These are phyloP conservation scores for Rhombomys opimus DNA, from an alignment of 2,113 vertebrate genomes.

Conservation along the genomic window DNA sequence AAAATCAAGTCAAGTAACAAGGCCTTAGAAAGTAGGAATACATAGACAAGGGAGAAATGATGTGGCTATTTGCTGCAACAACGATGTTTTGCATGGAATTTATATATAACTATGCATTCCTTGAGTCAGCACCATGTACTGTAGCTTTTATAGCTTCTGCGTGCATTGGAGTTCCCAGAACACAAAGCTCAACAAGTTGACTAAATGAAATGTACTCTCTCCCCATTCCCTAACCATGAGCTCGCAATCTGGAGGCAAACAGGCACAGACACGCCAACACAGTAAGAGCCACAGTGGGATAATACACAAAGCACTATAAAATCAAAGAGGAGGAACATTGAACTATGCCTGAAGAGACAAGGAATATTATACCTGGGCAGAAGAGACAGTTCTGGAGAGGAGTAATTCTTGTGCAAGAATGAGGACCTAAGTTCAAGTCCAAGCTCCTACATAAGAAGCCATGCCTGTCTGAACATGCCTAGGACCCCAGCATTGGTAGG, in stretches of 20 bases:
- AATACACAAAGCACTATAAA: not conserved
- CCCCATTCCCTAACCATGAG: not conserved
- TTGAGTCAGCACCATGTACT: not conserved
- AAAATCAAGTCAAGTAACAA: conserved; percentile 29
- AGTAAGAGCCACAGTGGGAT: not conserved
- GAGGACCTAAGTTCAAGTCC: not conserved
- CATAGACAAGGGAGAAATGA: not conserved
- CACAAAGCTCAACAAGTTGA: not conserved
- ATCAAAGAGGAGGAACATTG: not conserved
- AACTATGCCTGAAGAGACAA: not conserved
- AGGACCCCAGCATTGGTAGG: not conserved
- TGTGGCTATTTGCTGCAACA: not conserved
- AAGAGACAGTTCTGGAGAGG: not conserved
- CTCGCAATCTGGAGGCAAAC: not conserved
- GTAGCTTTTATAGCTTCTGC: not conserved
- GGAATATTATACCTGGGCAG: not conserved
- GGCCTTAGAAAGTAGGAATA: not conserved
- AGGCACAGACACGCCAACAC: not conserved
- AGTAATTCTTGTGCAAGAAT: not conserved
- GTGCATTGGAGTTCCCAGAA: not conserved
- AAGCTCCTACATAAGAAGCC: not conserved
- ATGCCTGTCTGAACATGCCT: not conserved
- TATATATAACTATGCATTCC: not conserved
- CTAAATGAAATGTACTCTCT: not conserved
- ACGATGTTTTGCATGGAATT: not conserved